Evolutionary conservation across 23 tunicate species (phyloP), one percentile per base, ranked within the genome.

Genomic region (Halocynthia roretzi): DNA sequence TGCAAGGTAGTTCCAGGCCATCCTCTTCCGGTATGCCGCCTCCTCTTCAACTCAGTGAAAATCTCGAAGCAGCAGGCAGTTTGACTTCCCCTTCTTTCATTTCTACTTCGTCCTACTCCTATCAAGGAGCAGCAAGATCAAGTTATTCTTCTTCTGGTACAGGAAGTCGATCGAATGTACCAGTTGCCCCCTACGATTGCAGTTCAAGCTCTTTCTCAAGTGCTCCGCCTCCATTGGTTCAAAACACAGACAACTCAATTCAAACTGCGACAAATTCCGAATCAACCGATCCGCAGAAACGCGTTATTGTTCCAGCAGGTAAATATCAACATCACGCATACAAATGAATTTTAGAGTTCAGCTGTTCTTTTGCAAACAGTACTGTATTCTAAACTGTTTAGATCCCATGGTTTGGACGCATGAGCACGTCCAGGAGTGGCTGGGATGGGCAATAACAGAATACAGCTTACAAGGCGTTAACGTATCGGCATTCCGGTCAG

Each of bases 271-370:
- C 71, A 51, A 66, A 76, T 55, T 14, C 79, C 8, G 50, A 76
- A 22, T 88, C 81, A 51, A 65, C 68, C 4, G 96, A 84, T n/a
- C 87, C 77, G 7, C 50, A 62, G 54, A 89, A 84, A 54, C 70
- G 90, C 19, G 97, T 91, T 7, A 81, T 91, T 51, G 97, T 91
- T 5, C 97, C 97, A 57, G 97, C 97, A 80, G 97, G 97, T 91
- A 68, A 71, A 55, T 77, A 71, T 12, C 58, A 56, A 58, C 1
- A 57, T 5, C 10, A 15, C 18, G 2, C 17, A 60, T 60, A 60
- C 17, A 60, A 15, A 60, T 2, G n/a, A 12, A 50, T 72, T 72
- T n/a, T 72, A 0, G 17, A 31, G 2, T 50, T 72, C 18, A 17
- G 40, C 5, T 21, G 40, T n/a, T 67, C 19, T 20, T 31, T 20